A percentile compares a stretch with the other conserved stretches of the same genome.
phyloP scores from a whole-genome alignment of 2,797 vertebrate species.

The Pangasius djambal region DNA sequence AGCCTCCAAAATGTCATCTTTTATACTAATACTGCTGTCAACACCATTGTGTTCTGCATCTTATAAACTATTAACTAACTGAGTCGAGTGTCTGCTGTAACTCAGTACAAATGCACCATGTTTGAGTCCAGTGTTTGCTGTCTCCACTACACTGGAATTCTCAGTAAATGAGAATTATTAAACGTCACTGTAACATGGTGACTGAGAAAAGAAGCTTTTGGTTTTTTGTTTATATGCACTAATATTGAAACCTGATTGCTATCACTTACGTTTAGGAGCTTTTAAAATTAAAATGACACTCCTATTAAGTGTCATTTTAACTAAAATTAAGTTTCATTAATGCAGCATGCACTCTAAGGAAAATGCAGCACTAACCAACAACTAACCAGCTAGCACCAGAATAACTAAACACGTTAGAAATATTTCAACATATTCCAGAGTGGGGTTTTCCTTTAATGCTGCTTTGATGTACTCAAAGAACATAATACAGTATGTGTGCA shows the following conservation, averaged over 20 bases:
- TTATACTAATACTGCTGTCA: neutral
- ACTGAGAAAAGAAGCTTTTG: neutral
- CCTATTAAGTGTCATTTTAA: neutral
- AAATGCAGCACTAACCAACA: neutral
- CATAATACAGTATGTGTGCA: neutral
- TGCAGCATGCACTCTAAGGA: neutral
- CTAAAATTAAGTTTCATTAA: neutral
- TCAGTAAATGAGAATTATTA: neutral
- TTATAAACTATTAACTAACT: neutral
- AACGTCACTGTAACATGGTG: neutral
- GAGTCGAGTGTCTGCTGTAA: neutral
- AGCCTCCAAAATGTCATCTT: neutral
- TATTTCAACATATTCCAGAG: neutral
- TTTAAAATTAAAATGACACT: neutral
- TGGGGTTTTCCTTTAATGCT: neutral
- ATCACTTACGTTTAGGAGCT: neutral
- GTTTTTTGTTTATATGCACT: neutral
- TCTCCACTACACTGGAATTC: neutral
- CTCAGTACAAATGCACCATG: neutral
- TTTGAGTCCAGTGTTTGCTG: neutral
- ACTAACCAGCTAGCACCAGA: neutral
- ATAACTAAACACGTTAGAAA: neutral
- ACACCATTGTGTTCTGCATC: neutral
- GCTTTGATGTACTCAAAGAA: too few relatives aligned
- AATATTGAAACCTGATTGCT: neutral